Evolutionary conservation across 2,888 invertebrate genomes (phyloP), one percentile per base, ranked within the genome.

Genomic region (Nephrocerus scutellatus): DNA sequence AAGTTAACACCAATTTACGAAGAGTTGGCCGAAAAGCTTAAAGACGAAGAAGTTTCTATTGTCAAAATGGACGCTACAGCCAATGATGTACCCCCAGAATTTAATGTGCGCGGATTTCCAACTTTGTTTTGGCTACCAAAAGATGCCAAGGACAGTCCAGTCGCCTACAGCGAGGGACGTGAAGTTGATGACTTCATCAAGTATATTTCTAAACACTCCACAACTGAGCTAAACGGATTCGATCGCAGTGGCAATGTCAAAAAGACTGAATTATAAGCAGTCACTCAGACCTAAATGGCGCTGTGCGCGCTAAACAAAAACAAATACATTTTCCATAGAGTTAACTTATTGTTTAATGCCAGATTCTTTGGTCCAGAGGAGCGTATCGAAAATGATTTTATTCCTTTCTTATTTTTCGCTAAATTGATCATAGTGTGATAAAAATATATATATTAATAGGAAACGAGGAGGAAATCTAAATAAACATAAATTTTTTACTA

Each of bases 31-130:
- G 81, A 83, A 41, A 88, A 87, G 81, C 64, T 96, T 63, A 78
- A 79, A 55, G 74, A 81, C 51, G 97, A 97, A 71, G 78, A 84
- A 20, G 80, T 98, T 3, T 82, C 80, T 48, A 90, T 99, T 56
- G 88, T 95, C 2, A 98, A 99, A 70, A 88, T 98, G 74, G 98
- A 99, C 70, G 97, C 97, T 10, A 96, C 97, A 9, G 90, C 91
- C 49, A 99, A 98, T 67, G 98, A 98, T 74, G 96, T 96, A 55
- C 93, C 96, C 49, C 73, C 82, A 49, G 66, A 68, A 51, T 99
- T 78, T 68, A 88, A 95, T 59, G 98, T 98, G 8, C 79, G 82
- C 43, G 98, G 98, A 8, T 99, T 97, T 81, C 98, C 98, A 39
- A 98, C 97, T 5, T 75, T 99, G 44, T 98, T 77, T 77, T 99